Base-by-base conservation (phyloP, 2,797 vertebrate genomes). In the Danio tinwini region DNA sequence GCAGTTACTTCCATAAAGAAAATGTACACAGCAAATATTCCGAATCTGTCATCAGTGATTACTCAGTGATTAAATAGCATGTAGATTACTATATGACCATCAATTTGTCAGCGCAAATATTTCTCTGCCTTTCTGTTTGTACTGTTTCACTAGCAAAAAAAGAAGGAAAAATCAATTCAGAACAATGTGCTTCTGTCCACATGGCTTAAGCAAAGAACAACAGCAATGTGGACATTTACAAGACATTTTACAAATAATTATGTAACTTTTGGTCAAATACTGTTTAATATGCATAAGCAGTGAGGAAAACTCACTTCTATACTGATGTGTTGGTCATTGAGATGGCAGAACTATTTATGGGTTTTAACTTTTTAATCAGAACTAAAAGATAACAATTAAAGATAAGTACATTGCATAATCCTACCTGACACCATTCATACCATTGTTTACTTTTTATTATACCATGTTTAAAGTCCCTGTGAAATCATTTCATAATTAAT, bases 1-100 rank as follows among this genome's bases (percentile, higher is more conserved):
- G 91, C 93, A 92, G 94, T 94, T 93, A 89, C 92, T 89, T 82
- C 87, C 87, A 85, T 90, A 91, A 92, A 92, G 86, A 90, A 88
- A 88, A 89, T 89, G 90, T 87, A 78, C 81, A 86, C 88, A 85
- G 89, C 90, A 89, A 90, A 92, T 81, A 91, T 84, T 84, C 71
- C 85, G 82, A 91, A 91, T 89, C 89, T 85, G 88, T 85, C 85
- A 85, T 85, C 85, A 84, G 84, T 67, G 63, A 94, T 94, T 92
- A 92, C 90, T 90, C 89, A 86, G 91, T 90, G 89, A 94, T 94
- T 93, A 94, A 90, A 86, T 84, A 85, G 80, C 86, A 50, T 73
- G 88, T 85, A 86, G 88, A 92, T 91, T 84, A 90, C 76, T 92
- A 90, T 93, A 93, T 91, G 88, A 61, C 90, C 69, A 77, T 83